These are phyloP conservation scores for Agelas oroides DNA, from an alignment of 37 sponge, comb jelly and placozoan genomes.

Conservation along the genomic window DNA sequence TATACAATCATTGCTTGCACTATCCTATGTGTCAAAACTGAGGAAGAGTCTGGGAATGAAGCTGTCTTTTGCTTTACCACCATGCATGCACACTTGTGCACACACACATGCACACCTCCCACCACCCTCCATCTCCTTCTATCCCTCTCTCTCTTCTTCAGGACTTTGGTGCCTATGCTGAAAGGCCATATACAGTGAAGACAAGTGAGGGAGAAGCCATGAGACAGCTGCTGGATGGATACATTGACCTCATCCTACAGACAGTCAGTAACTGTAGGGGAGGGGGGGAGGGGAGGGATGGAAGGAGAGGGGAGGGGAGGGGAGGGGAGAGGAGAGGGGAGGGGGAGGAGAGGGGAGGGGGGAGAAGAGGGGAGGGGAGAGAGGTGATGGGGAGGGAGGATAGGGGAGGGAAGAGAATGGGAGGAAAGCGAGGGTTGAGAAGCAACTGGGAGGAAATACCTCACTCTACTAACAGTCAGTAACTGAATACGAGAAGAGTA, in stretches of 20 bases:
- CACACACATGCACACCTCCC: too few species aligned
- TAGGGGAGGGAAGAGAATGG: background rate
- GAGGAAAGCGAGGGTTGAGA: background rate
- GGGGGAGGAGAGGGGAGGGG: background rate
- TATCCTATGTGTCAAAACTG: too few species aligned
- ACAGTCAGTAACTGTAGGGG: slow-evolving; percentile 8
- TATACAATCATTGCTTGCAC: too few species aligned
- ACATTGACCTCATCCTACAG: slow-evolving; percentile 72
- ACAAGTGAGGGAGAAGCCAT: slow-evolving; percentile 75
- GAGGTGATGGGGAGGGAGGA: background rate
- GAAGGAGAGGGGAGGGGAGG: background rate
- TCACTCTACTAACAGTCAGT: too few species aligned
- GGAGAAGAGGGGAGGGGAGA: background rate
- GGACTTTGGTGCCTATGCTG: slow-evolving; percentile 55
- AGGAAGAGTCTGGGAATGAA: too few species aligned
- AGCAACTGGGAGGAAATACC: background rate
- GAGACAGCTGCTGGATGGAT: slow-evolving; percentile 64
- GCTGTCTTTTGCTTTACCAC: too few species aligned
- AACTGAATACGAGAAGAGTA: too few species aligned
- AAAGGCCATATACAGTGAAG: slow-evolving; percentile 28
- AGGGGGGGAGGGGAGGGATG: background rate
- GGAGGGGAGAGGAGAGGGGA: background rate
- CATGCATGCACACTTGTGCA: too few species aligned
- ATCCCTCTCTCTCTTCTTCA: background rate
- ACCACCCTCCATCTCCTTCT: too few species aligned